phyloP scores from a whole-genome alignment of 2,888 invertebrate species.

The Acleris laterana region DNA sequence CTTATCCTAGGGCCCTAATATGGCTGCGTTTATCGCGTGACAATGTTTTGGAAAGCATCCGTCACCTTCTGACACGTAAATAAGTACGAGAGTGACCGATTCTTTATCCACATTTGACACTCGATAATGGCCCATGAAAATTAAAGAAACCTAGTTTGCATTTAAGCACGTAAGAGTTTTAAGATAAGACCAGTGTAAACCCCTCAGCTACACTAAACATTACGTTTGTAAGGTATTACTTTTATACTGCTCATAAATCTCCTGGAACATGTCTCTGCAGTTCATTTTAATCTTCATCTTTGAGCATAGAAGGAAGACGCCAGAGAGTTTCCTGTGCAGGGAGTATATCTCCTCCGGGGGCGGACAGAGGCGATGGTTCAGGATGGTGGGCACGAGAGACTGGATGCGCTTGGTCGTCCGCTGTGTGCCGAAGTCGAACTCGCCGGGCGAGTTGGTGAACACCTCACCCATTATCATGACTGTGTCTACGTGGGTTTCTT shows the following conservation, averaged over 20 bases:
- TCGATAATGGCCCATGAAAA: too few species aligned
- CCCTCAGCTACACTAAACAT: conserved; percentile 10
- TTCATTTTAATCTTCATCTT: conserved; percentile 92
- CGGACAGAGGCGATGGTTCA: conserved; percentile 96
- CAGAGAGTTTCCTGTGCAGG: conserved; percentile 97
- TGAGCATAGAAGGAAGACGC: conserved; percentile 95
- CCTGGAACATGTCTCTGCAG: conserved; percentile 92
- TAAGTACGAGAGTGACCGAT: too few species aligned
- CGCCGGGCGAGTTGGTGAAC: conserved; percentile 88
- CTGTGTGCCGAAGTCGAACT: conserved; percentile 96
- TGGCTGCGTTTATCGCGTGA: too few species aligned
- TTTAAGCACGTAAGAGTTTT: too few species aligned
- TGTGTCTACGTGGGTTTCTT: conserved; percentile 97
- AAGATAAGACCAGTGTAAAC: conserved; percentile 2
- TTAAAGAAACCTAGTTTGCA: too few species aligned
- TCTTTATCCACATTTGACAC: too few species aligned
- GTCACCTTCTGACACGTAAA: too few species aligned
- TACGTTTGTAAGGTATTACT: conserved; percentile 43
- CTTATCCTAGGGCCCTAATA: too few species aligned
- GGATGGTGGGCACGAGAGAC: conserved; percentile 94
- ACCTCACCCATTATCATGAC: conserved; percentile 99
- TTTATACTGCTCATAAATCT: conserved; percentile 89
- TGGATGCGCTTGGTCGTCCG: conserved; percentile 91
- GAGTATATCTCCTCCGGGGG: conserved; percentile 99
- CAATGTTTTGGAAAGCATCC: too few species aligned